These are phyloP conservation scores for Adrianichthys oophorus DNA, from an alignment of 2,797 vertebrate genomes.

Conservation along the genomic window DNA sequence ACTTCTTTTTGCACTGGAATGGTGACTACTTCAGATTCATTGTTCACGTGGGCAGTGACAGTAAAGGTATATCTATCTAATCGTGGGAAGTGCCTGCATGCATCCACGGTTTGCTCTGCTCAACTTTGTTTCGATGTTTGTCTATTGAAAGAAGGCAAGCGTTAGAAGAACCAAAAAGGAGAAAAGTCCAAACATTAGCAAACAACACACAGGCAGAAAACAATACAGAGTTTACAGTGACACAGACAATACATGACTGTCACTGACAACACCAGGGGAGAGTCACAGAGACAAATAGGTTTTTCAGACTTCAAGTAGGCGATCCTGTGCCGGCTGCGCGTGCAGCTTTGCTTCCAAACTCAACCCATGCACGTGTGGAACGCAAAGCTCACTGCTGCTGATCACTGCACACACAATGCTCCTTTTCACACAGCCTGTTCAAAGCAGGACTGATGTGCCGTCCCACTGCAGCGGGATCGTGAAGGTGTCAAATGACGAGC, in stretches of 20 bases:
- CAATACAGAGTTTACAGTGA: constrained; percentile 7
- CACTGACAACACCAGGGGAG: constrained; percentile 2
- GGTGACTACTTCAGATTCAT: too few relatives aligned
- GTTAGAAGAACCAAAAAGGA: not conserved
- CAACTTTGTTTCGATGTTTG: too few relatives aligned
- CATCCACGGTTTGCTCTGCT: too few relatives aligned
- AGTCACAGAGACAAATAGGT: constrained; percentile 13
- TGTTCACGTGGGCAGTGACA: too few relatives aligned
- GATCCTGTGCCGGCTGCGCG: constrained; percentile 38
- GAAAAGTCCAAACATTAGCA: not conserved
- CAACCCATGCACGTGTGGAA: constrained; percentile 66
- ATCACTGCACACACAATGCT: constrained; percentile 55
- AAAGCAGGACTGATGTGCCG: not conserved
- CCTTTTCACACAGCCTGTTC: constrained; percentile 2
- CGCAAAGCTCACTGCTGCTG: constrained; percentile 58
- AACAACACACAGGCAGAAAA: constrained; percentile 23
- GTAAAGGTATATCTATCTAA: too few relatives aligned
- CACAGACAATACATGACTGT: constrained; percentile 3
- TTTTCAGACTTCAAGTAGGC: constrained; percentile 31
- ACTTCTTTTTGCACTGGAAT: too few relatives aligned
- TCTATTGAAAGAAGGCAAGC: too few relatives aligned
- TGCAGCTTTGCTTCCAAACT: constrained; percentile 58
- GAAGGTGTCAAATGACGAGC: not conserved
- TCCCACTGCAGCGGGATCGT: not conserved
- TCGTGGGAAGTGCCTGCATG: too few relatives aligned